phyloP scores from a whole-genome alignment of 2,888 invertebrate genomes.

The Macrophya annulata region DNA sequence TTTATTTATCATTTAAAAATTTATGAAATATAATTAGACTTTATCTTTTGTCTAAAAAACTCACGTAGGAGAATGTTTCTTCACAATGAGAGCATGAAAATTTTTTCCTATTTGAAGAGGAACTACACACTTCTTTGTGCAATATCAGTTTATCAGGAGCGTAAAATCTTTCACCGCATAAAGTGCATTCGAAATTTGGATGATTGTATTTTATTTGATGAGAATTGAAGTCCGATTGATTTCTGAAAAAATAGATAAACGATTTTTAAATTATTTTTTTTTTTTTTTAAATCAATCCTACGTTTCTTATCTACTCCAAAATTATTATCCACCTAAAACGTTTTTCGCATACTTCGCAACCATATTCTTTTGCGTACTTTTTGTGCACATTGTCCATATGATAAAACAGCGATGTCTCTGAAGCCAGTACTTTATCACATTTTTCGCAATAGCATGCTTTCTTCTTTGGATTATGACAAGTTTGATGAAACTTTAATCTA shows the following conservation, averaged over 20 bases:
- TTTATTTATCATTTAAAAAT: neutral
- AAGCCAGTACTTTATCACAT: conserved; percentile 52
- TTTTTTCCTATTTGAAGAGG: neutral
- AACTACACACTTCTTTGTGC: neutral
- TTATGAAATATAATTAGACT: neutral
- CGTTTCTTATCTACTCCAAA: neutral
- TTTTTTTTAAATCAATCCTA: neutral
- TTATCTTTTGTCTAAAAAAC: neutral
- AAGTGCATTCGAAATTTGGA: neutral
- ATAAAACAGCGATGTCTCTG: conserved; percentile 55
- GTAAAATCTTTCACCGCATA: neutral
- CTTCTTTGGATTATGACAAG: conserved; percentile 56
- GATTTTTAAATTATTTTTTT: neutral
- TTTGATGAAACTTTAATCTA: conserved; percentile 61
- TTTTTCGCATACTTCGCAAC: conserved; percentile 62
- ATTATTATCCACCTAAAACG: conserved; percentile 54
- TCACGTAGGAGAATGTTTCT: neutral
- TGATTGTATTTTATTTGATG: neutral
- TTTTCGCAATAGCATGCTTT: conserved; percentile 55
- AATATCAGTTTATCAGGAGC: neutral
- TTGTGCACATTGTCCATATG: conserved; percentile 49
- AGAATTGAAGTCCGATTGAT: neutral
- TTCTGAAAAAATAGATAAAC: neutral
- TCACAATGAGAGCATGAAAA: neutral
- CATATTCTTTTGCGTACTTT: conserved; percentile 50